phyloP scores from a whole-genome alignment of 2,113 vertebrate genomes.

The Mormyrus iriodes region DNA sequence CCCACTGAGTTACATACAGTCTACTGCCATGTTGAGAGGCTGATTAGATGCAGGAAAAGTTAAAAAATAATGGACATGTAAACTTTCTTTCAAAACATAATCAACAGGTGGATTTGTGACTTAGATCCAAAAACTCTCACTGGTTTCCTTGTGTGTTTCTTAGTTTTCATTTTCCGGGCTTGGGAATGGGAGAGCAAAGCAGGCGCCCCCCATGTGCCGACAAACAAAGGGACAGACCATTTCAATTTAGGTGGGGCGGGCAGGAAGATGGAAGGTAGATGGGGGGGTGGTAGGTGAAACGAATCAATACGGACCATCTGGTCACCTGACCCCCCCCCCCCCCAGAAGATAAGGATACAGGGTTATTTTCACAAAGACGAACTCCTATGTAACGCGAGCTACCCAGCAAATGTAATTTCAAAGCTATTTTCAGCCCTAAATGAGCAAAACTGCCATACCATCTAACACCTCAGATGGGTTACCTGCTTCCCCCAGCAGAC shows the following conservation, averaged over 20 bases:
- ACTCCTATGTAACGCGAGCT: conserved; percentile 22
- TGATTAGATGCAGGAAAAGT: neutral
- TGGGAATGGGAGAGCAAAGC: neutral
- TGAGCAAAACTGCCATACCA: conserved; percentile 10
- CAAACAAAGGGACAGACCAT: neutral
- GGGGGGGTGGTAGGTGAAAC: neutral
- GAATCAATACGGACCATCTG: neutral
- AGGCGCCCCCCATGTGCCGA: neutral
- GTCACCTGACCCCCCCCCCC: neutral
- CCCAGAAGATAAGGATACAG: neutral
- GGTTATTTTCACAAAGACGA: conserved; percentile 16
- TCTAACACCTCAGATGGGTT: neutral
- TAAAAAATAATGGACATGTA: no score
- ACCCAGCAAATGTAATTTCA: conserved; percentile 31
- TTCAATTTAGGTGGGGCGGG: neutral
- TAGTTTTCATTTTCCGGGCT: conserved; percentile 16
- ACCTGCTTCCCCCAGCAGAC: neutral
- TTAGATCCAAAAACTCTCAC: neutral
- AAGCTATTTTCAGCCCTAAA: conserved; percentile 29
- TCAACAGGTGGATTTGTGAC: neutral
- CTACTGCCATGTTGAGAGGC: neutral
- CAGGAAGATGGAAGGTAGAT: neutral
- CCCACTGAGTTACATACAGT: neutral
- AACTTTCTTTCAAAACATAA: neutral
- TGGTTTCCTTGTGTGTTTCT: neutral